A percentile compares a stretch with the other conserved stretches of the same genome.
Conservation (phyloP, 2,113 vertebrate species). For the Hypanus sabinus region DNA sequence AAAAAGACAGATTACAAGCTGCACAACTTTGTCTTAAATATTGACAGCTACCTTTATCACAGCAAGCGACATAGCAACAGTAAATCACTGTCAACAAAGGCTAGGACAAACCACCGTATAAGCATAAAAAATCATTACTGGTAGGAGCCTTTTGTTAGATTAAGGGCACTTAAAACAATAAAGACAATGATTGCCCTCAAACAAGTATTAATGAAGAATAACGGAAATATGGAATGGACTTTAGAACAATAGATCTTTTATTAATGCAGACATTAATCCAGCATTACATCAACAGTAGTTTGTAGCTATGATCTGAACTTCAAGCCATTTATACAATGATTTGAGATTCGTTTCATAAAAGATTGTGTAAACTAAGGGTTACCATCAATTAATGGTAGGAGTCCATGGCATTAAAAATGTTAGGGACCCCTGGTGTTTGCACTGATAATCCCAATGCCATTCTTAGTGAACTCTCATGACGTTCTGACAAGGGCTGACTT, state of each 20-base stretch:
- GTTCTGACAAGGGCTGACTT: not conserved
- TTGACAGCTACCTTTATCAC: not conserved
- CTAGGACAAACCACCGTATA: not conserved
- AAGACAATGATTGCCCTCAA: not conserved
- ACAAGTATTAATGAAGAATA: conserved; percentile 5
- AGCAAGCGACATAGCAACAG: not conserved
- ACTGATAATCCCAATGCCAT: not conserved
- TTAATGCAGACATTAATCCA: not conserved
- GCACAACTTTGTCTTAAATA: not conserved
- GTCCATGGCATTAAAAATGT: too few relatives aligned
- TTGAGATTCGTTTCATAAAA: not conserved
- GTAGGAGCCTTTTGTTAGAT: not conserved
- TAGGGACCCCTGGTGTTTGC: not conserved
- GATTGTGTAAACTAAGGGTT: not conserved
- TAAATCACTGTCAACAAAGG: not conserved
- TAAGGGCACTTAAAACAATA: not conserved
- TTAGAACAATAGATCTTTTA: not conserved
- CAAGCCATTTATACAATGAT: too few relatives aligned
- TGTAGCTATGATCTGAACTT: not conserved
- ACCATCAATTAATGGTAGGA: too few relatives aligned
- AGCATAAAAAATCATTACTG: not conserved
- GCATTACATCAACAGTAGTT: not conserved
- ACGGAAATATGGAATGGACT: not conserved
- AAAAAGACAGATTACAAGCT: not conserved
- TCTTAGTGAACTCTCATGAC: not conserved